These are phyloP conservation scores for Tipula lateralis DNA, from an alignment of 2,888 invertebrate species.

Conservation along the genomic window DNA sequence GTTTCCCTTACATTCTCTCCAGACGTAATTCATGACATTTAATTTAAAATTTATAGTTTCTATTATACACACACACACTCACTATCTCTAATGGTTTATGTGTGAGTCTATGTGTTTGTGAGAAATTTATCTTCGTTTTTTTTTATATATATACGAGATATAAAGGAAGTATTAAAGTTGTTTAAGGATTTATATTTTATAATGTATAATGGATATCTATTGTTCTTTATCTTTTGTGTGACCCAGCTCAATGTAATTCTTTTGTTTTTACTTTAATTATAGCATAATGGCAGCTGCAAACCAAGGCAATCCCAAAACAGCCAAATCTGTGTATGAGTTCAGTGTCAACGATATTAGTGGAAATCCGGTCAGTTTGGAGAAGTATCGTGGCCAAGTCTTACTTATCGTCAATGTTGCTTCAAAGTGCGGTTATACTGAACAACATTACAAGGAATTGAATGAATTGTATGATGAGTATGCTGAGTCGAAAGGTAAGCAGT, in stretches of 20 bases:
- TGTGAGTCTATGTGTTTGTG: background rate
- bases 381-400: constrained; percentile 53
- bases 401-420: constrained; percentile 59
- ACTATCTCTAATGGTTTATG: background rate
- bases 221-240: background rate
- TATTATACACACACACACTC: background rate
- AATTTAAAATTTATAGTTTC: constrained; percentile 5
- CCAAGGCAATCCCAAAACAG: constrained; percentile 33
- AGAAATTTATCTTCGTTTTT: background rate
- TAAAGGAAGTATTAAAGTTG: background rate
- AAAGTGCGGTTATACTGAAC: constrained; percentile 55
- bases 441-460: constrained; percentile 56
- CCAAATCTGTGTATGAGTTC: constrained; percentile 33
- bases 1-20: background rate
- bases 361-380: constrained; percentile 32
- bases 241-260: background rate
- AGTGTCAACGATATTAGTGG: constrained; percentile 32
- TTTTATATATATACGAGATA: background rate
- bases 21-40: background rate
- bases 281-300: constrained; percentile 32
- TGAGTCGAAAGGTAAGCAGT: constrained; percentile 44
- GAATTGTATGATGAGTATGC: constrained; percentile 52
- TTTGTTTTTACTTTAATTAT: background rate
- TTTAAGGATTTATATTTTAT: background rate
- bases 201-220: background rate